Evolutionary conservation across 2,888 invertebrate species (phyloP), one percentile per base, ranked within the genome.

Genomic region (Dicyrtoma fusca): DNA sequence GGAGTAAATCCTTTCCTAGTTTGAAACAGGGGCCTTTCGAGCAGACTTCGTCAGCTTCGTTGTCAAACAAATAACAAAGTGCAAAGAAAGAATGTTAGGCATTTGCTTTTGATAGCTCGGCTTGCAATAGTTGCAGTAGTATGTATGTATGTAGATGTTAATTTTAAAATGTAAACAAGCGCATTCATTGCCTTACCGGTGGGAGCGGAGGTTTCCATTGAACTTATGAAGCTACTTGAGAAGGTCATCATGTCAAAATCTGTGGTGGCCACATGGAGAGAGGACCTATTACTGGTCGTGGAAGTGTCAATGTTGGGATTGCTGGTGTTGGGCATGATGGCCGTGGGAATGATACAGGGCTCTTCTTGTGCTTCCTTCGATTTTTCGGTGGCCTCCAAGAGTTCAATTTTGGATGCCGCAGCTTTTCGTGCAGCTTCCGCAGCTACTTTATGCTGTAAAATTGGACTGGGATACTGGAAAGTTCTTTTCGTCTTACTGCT

Each of bases 1-100:
- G 87, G 34, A 95, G 85, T 69, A 96, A 85, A 84, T 95, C 95
- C 82, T 94, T 92, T 0, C 95, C 95, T 11, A 95, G 85, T 55
- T 91, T 87, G 11, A 88, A 84, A 86, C 84, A 83, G 82, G 87
- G n/a, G 45, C 81, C 80, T 69, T 77, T 77, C 74, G 76, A 77
- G 53, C 78, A 79, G 64, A 78, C 72, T 73, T 80, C 80, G 65
- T 79, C 79, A 73, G 66, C 71, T 68, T n/a, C n/a, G n/a, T n/a
- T n/a, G n/a, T n/a, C n/a, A n/a, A n/a, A n/a, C n/a, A n/a, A n/a
- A n/a, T n/a, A n/a, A n/a, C n/a, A n/a, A n/a, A n/a, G n/a, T n/a
- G n/a, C n/a, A n/a, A n/a, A n/a, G n/a, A n/a, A n/a, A n/a, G n/a
- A n/a, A n/a, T n/a, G n/a, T n/a, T n/a, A n/a, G n/a, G n/a, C n/a